Evolutionary conservation across 2,113 vertebrate species (phyloP), one percentile per base, ranked within the genome.

Genomic region (Pelobates fuscus): DNA sequence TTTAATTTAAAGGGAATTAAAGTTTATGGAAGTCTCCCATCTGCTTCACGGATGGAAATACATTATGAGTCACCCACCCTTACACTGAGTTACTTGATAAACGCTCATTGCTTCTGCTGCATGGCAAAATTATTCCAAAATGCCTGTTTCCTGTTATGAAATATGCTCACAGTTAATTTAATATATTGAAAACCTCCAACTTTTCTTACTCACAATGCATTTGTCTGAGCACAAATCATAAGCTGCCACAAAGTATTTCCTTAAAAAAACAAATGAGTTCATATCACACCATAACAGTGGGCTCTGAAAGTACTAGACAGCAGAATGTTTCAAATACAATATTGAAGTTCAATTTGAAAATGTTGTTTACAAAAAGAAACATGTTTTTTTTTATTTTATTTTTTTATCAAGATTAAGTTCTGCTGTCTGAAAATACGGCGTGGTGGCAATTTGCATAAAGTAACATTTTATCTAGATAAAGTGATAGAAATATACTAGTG

Each of bases 101-200:
- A 12, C 17, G 21, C 58, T 74, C 63, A 74, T 66, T 14, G 62
- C 30, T 57, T 65, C 41, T 25, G 41, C 26, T 72, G 62, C 23
- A 49, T 14, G 27, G 58, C 43, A 62, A 49, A 65, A 27, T 4
- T 54, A 24, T 27, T 32, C 44, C 5, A 55, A 29, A 54, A 41
- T 5, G 20, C 20, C 44, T 27, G 10, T 65, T 73, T 73, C 71
- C 71, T 55, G 71, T 65, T 73, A 55, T 73, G 71, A 73, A 64
- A 73, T 73, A 73, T 72, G 61, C 32, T 72, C 62, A 63, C 70
- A 63, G 37, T 52, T 52, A 21, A 72, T 64, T 64, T 73, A 12
- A 20, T 62, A 8, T 37, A 43, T 72, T 63, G 46, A 60, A 65
- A 65, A 17, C 46, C 46, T 27, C 27, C 37, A 57, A 65, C 49